Conservation (phyloP, 2,797 vertebrate genomes). For the Erpetoichthys calabaricus region DNA sequence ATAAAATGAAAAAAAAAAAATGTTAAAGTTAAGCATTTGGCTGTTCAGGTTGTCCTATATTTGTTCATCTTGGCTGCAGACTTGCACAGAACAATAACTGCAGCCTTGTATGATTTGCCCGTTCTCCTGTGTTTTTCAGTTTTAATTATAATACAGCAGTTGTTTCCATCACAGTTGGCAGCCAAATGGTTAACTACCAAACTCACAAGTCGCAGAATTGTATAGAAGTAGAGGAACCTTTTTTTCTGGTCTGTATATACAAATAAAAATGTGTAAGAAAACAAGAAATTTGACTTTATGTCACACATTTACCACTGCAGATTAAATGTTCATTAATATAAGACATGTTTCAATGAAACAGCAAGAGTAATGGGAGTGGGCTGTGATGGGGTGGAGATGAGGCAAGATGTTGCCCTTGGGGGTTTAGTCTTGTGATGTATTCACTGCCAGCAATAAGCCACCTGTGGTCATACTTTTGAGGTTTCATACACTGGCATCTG, state of each 20-base stretch:
- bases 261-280: too few relatives aligned
- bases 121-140: constrained; percentile 15
- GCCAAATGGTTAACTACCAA: constrained; percentile 54
- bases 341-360: too few relatives aligned
- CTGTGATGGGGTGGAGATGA: too few relatives aligned
- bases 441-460: too few relatives aligned
- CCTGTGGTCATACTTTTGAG: too few relatives aligned
- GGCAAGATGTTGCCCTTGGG: too few relatives aligned
- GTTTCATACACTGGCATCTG: too few relatives aligned
- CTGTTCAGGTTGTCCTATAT: constrained; percentile 15
- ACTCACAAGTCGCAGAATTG: constrained; percentile 38
- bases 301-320: too few relatives aligned
- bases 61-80: constrained; percentile 34
- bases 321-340: too few relatives aligned
- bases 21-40: background rate
- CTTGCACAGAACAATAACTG: constrained; percentile 27
- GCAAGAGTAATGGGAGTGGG: too few relatives aligned
- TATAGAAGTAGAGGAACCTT: constrained; percentile 64
- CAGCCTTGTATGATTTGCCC: constrained; percentile 29
- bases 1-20: background rate
- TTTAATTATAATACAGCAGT: constrained; percentile 32
- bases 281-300: too few relatives aligned
- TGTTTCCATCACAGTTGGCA: constrained; percentile 45
- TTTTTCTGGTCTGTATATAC: constrained; percentile 71
- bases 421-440: too few relatives aligned